Percentiles rank a stretch among this genome's conserved stretches.
phyloP scores from a whole-genome alignment of 2,888 invertebrate species.

The Polydrusus pterygomalis region DNA sequence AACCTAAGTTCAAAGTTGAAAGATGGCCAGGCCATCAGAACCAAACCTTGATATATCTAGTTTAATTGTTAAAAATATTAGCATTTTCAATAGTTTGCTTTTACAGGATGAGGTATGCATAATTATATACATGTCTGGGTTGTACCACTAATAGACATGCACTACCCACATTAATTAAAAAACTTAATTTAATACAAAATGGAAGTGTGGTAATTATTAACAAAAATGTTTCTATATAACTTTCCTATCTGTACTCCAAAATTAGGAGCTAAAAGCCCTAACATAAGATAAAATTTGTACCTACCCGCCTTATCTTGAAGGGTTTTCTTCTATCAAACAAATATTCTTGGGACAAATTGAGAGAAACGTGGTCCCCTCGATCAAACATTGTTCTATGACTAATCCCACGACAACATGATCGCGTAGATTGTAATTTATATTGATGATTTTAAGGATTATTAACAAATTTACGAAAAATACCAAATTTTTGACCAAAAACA shows the following conservation, averaged over 20 bases:
- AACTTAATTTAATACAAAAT: not conserved
- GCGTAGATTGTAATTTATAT: not conserved
- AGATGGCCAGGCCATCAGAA: too few relatives aligned
- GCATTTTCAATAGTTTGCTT: too few relatives aligned
- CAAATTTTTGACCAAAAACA: constrained; percentile 5
- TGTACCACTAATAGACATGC: not conserved
- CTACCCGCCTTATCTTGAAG: constrained; percentile 64
- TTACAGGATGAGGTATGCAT: too few relatives aligned
- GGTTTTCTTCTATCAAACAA: constrained; percentile 58
- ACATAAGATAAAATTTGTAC: constrained; percentile 29
- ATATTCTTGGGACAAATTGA: constrained; percentile 59
- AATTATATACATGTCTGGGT: not conserved
- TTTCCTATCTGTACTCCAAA: not conserved
- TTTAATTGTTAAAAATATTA: too few relatives aligned
- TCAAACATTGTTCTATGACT: constrained; percentile 36
- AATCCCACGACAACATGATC: not conserved
- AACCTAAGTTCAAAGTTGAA: too few relatives aligned
- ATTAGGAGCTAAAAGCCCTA: not conserved
- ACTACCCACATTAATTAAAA: not conserved
- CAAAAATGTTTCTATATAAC: not conserved
- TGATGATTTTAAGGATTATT: not conserved
- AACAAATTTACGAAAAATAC: not conserved
- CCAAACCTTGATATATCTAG: too few relatives aligned
- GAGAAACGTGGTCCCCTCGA: constrained; percentile 60
- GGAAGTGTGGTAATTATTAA: not conserved